Conservation (phyloP, 2,113 vertebrate genomes). For the Leptocoma aspasia region DNA sequence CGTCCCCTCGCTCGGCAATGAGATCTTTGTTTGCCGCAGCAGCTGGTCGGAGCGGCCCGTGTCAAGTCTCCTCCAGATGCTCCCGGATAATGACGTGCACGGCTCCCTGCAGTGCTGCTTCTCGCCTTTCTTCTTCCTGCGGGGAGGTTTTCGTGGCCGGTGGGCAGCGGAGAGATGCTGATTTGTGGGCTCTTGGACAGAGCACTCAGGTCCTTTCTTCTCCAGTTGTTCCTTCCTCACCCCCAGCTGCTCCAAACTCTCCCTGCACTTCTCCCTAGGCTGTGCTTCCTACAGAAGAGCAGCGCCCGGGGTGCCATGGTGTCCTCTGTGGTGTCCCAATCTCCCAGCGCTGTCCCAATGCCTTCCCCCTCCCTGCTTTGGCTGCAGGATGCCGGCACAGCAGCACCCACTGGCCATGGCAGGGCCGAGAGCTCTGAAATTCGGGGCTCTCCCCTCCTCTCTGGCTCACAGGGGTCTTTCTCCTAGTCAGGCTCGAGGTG, state of each 20-base stretch:
- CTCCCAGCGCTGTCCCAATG: rapidly evolving
- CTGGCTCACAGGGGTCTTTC: neutral
- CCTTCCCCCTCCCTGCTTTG: neutral
- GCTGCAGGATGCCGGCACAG: neutral
- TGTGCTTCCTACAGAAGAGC: neutral
- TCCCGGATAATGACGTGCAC: neutral
- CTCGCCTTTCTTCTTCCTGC: neutral
- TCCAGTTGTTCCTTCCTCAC: neutral
- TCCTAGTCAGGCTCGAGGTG: neutral
- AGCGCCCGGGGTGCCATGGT: neutral
- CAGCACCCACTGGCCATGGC: rapidly evolving
- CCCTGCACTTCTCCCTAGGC: neutral
- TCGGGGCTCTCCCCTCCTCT: neutral
- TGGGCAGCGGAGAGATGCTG: neutral
- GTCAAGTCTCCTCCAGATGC: constrained; percentile 13
- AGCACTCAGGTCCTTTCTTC: neutral
- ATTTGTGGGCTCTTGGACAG: rapidly evolving
- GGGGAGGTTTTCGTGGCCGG: neutral
- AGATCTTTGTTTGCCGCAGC: neutral
- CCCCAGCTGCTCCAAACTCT: rapidly evolving
- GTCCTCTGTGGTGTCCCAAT: neutral
- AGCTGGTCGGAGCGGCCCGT: neutral
- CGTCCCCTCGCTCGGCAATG: neutral
- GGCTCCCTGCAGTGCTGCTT: neutral
- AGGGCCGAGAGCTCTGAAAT: neutral